Conservation (phyloP, 1,140 invertebrate genomes). For the Coelopa frigida region DNA sequence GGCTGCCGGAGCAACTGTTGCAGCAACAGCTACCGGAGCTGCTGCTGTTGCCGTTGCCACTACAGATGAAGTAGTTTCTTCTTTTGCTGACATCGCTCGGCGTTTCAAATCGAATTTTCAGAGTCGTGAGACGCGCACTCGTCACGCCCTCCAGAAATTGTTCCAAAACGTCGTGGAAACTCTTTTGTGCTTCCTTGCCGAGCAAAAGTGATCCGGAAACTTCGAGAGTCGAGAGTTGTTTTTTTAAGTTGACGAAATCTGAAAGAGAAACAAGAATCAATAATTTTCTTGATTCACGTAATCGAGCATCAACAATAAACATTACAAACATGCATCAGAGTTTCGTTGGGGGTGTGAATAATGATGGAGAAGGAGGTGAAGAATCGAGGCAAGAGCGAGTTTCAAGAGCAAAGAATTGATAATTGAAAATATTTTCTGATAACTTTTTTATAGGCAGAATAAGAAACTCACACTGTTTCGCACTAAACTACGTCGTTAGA, state of each 20-base stretch:
- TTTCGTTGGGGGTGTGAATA: background rate
- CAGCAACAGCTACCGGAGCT: conserved; percentile 3
- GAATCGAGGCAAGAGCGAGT: background rate
- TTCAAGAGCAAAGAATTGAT: background rate
- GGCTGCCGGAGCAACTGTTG: conserved; percentile 14
- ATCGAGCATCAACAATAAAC: background rate
- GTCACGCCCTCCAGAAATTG: conserved; percentile 14
- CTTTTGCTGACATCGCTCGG: conserved; percentile 37
- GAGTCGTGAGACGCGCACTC: background rate
- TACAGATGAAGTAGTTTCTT: conserved; percentile 22
- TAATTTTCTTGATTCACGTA: background rate
- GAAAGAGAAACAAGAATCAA: background rate
- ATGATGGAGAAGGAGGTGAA: background rate
- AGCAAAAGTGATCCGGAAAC: conserved; percentile 7
- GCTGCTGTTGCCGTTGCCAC: conserved; percentile 7
- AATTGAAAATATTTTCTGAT: background rate
- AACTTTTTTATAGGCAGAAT: background rate
- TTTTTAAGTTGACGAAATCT: background rate
- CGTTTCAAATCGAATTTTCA: conserved; percentile 1
- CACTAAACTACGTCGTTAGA: background rate
- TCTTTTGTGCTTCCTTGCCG: conserved; percentile 37
- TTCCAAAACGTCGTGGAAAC: conserved; percentile 23
- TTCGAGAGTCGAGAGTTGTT: background rate
- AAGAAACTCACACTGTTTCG: background rate
- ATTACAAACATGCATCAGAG: background rate